A percentile compares a stretch with the other conserved stretches of the same genome.
Conservation (phyloP, 2,113 vertebrate genomes). For the Ursus arctos region DNA sequence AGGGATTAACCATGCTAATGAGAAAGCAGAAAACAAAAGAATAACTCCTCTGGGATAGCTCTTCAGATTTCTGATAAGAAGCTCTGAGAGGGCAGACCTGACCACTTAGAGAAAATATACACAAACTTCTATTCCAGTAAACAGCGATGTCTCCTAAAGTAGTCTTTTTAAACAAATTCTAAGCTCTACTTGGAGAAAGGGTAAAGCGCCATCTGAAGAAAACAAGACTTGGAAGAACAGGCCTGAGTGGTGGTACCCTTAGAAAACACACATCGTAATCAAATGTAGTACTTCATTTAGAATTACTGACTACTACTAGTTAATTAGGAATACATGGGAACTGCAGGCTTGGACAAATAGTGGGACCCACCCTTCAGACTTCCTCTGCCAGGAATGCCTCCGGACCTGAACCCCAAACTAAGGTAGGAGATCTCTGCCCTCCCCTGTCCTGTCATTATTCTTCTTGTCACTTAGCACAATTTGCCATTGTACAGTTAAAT, state of each 20-base stretch:
- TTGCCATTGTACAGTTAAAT: not conserved
- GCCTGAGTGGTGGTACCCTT: not conserved
- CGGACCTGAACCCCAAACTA: not conserved
- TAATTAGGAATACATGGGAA: not conserved
- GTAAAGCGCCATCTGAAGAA: not conserved
- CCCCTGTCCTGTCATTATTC: not conserved
- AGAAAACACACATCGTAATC: not conserved
- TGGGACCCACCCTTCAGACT: not conserved
- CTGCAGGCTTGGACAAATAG: not conserved
- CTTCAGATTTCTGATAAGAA: not conserved
- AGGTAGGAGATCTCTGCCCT: not conserved
- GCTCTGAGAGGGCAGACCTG: not conserved
- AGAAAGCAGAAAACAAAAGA: not conserved
- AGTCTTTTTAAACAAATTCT: conserved; percentile 22
- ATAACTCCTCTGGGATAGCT: not conserved
- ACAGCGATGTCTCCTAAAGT: not conserved
- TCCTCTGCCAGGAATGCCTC: not conserved
- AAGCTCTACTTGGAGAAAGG: not conserved
- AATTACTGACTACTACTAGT: not conserved
- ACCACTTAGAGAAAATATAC: conserved; percentile 3
- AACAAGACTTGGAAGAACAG: not conserved
- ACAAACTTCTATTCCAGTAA: not conserved
- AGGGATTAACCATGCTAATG: not conserved
- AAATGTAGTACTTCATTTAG: not conserved
- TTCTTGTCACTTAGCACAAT: conserved; percentile 14